Evolutionary conservation across 2,113 vertebrate genomes (phyloP), one percentile per base, ranked within the genome.

Genomic region (Polyodon spathula): DNA sequence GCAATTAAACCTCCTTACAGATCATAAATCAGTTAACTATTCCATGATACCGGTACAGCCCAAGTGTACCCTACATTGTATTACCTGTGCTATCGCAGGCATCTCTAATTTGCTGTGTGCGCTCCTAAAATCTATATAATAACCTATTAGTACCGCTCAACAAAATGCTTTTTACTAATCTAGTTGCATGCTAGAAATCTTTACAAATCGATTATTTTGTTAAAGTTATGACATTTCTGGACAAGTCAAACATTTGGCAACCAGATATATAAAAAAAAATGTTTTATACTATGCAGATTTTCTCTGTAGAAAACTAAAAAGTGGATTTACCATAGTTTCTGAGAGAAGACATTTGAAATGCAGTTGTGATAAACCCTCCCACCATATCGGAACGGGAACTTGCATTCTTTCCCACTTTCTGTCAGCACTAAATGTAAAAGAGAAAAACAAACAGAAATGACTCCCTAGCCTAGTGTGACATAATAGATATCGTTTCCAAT

Each of bases 281-380:
- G 43, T 44, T 6, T 44, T 44, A 12, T 44, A 44, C 43, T 44
- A 6, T 44, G 12, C 2, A 8, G 4, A 44, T 44, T 12, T 44
- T 44, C 12, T 44, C 43, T 44, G 8, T 12, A 44, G 43, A 44
- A 44, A 12, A 12, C 12, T 2, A 44, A 12, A 12, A 44, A 44
- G 43, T 44, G 43, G 43, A 44, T n/a, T 50, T n/a, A 50, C 48
- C 48, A 50, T 50, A 50, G 48, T 14, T 50, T 50, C 12, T 50
- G 9, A 50, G 43, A 10, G 43, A n/a, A n/a, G 12, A 6, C 15
- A 50, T 50, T n/a, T n/a, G 9, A 12, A 11, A 50, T 6, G 48
- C 48, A 50, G 48, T 4, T 10, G 48, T 50, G 48, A 14, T 50
- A 14, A 12, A 50, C 5, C 6, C 48, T 50, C 48, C 48, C 48